Conservation (phyloP, 2,113 vertebrate genomes). For the Chloropsis cyanopogon region DNA sequence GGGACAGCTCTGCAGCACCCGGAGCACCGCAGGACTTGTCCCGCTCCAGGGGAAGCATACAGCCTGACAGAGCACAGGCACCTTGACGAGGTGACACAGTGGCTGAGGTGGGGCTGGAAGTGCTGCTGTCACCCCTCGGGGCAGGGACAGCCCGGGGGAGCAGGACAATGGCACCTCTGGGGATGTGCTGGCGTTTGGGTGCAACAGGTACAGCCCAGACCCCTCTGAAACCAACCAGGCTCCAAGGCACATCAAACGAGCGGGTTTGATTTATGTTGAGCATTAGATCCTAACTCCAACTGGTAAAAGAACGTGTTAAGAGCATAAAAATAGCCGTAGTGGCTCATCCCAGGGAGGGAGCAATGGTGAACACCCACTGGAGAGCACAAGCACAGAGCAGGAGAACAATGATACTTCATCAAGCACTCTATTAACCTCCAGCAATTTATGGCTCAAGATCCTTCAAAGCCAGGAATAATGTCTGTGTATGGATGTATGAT, state of each 20-base stretch:
- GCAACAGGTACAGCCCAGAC: background rate
- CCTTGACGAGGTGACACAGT: background rate
- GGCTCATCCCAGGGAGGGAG: background rate
- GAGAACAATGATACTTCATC: constrained; percentile 1
- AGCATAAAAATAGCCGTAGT: background rate
- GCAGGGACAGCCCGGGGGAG: background rate
- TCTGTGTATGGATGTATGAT: background rate
- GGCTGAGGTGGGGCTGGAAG: background rate
- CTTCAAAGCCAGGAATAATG: constrained; percentile 30
- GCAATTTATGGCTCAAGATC: constrained; percentile 40
- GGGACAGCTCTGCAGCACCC: background rate
- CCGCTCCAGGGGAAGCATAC: background rate
- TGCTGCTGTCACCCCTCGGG: background rate
- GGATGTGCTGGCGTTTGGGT: fast-evolving
- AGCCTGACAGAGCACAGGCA: background rate
- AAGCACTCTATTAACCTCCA: constrained; percentile 51
- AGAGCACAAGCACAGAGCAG: background rate
- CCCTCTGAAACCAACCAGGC: background rate
- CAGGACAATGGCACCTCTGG: fast-evolving
- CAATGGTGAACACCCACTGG: background rate
- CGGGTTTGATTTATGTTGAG: background rate
- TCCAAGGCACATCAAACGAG: background rate
- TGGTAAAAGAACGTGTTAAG: background rate
- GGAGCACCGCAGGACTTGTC: fast-evolving
- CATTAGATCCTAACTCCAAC: background rate